Evolutionary conservation across 1,140 invertebrate species (phyloP).

Genomic region (Drosophila novamexicana): DNA sequence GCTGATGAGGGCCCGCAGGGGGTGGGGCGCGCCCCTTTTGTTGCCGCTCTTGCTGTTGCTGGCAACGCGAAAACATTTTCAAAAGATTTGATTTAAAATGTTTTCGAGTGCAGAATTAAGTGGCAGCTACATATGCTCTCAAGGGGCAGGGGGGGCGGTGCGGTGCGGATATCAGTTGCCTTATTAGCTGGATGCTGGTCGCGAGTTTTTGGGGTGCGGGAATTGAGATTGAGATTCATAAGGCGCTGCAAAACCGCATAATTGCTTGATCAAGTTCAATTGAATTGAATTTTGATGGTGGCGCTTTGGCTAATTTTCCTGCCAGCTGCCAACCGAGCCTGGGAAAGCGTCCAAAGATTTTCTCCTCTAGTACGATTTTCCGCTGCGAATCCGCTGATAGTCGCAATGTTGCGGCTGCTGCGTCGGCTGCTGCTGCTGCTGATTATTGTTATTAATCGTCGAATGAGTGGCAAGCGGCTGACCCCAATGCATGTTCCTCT

Average conservation of each 20-base stretch:
- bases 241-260: constrained; percentile 30
- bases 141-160: background rate
- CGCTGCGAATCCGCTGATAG: constrained; percentile 13
- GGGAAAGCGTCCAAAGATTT: constrained; percentile 35
- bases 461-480: constrained; percentile 44
- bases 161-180: background rate
- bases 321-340: constrained; percentile 25
- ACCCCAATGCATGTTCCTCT: constrained; percentile 30
- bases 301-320: constrained; percentile 26
- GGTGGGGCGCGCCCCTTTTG: background rate
- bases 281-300: constrained; percentile 46
- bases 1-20: constrained; percentile 62
- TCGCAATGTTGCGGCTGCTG: background rate
- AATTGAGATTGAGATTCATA: background rate
- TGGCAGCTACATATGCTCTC: background rate
- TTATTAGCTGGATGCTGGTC: constrained; percentile 47
- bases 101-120: constrained; percentile 54
- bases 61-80: constrained; percentile 33
- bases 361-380: constrained; percentile 10
- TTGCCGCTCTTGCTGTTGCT: constrained; percentile 11
- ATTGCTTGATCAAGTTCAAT: constrained; percentile 49
- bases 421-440: constrained; percentile 8
- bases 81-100: constrained; percentile 57
- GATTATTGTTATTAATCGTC: constrained; percentile 54
- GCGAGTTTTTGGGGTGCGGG: background rate